Base-by-base conservation (phyloP, 2,888 invertebrate genomes). In the Campoletis raptor region DNA sequence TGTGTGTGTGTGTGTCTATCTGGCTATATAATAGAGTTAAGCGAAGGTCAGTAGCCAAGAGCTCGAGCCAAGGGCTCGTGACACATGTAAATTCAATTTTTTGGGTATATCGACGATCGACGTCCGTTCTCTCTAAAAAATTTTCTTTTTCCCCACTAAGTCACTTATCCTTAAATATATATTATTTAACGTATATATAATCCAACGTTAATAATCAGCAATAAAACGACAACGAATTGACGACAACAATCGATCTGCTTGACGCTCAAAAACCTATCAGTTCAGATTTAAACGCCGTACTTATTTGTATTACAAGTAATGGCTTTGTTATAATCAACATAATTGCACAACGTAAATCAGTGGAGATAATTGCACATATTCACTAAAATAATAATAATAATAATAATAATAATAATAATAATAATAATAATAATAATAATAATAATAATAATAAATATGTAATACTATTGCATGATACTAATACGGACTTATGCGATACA, bases 181-280 rank as follows among this genome's bases (percentile, higher is more conserved):
- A 70, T 70, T 54, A 69, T 57, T 4, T 79, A 69, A 54, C 70
- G 30, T 45, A 45, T 74, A 36, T 61, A 85, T 67, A 57, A 24
- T 81, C 52, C 70, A 81, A 77, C 72, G 72, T 73, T 73, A 81
- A 77, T 79, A 30, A 54, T 54, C 73, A 54, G 48, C 37, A 54
- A 67, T 70, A 81, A 84, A 85, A 86, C 81, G 81, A 85, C 85
- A 79, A 82, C 54, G 69, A 86, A 67, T 64, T 78, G 70, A 79
- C 78, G 66, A 79, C 69, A 78, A 78, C 84, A 77, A 81, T 69
- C 42, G 69, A 57, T 48, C 64, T 42, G 72, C 40, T 48, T 72
- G 74, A 45, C 54, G n/a, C 64, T 66, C 54, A 6, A 30, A 45
- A 37, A 67, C 36, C 9, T 36, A 24, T 48, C 48, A 61, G 37